Base-by-base conservation (phyloP, 2,113 vertebrate genomes). In the Otocyon megalotis region DNA sequence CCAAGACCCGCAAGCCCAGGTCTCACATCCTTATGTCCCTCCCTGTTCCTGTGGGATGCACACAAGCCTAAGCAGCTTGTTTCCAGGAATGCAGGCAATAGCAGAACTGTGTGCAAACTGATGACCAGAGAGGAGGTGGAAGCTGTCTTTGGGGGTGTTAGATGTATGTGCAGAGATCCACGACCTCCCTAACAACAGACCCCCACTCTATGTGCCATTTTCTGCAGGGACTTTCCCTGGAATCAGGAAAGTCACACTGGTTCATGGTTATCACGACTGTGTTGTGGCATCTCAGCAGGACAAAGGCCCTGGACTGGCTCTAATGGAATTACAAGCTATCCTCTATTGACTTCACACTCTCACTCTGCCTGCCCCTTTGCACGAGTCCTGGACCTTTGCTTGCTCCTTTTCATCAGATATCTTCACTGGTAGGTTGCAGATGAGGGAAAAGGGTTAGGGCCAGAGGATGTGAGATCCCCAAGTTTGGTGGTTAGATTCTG, bases 171-270 rank as follows among this genome's bases (percentile, higher is more conserved):
- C 26, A 30, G 37, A 37, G 43, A 28, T 19, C 48, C 17, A 11
- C 1, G 28, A 17, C 30, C 0, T 20, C 30, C 2, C 77, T 20
- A 3, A n/a, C 30, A 12, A 0, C 50, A 20, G 30, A 54, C 28
- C 30, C 30, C 16, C 77, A 13, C 17, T 20, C 4, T 20, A 10
- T 10, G 9, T 0, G 2, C 77, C 9, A 4, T 3, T 54, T 17
- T n/a, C 50, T 80, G 77, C 2, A 10, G 77, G 20, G 28, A 30
- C 77, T 19, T 17, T 43, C 77, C 76, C 50, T 16, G 16, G 77
- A 6, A 19, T 54, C 77, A 32, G 50, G 48, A 32, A 79, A 11
- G 48, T 4, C 11, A 11, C 3, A 19, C 15, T 19, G 8, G 76
- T 32, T 8, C 16, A 30, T 5, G 28, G 28, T 53, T 53, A 79